These are phyloP conservation scores for Aplidium turbinatum DNA, from an alignment of 23 tunicate genomes.

Conservation along the genomic window DNA sequence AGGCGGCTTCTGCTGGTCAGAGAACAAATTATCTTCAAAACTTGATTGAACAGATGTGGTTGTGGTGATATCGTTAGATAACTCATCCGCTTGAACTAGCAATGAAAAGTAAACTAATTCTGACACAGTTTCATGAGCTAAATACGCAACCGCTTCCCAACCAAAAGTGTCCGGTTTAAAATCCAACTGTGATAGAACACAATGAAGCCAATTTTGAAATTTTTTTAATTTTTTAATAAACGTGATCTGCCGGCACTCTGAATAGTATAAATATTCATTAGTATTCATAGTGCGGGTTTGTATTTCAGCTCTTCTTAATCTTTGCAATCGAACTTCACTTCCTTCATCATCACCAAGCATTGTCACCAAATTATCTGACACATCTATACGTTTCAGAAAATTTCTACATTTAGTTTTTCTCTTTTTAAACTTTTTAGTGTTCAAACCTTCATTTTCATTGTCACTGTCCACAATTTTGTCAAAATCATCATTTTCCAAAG, in stretches of 20 bases:
- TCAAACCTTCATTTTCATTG: neutral
- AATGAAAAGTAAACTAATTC: slow-evolving; percentile 11
- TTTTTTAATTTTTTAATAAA: slow-evolving; percentile 23
- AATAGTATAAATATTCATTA: slow-evolving; percentile 31
- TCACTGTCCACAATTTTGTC: too few species aligned
- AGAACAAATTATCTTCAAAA: too few species aligned
- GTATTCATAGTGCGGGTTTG: slow-evolving; percentile 61
- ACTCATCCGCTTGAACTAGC: slow-evolving; percentile 10
- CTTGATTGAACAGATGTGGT: too few species aligned
- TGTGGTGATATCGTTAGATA: too few species aligned
- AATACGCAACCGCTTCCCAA: slow-evolving; percentile 57
- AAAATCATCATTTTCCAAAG: neutral
- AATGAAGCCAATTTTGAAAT: slow-evolving; percentile 51
- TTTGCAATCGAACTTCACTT: slow-evolving; percentile 2
- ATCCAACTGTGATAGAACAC: neutral
- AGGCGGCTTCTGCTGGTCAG: too few species aligned
- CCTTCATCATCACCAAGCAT: neutral
- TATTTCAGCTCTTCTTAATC: slow-evolving; percentile 48
- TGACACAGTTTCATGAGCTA: slow-evolving; percentile 62
- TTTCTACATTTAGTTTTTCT: neutral
- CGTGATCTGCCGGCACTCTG: slow-evolving; percentile 35
- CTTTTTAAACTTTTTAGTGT: neutral
- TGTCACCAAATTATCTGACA: neutral
- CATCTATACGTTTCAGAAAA: slow-evolving; percentile 17
- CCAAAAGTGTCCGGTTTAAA: slow-evolving; percentile 32